phyloP scores from a whole-genome alignment of 2,888 invertebrate genomes.

The Lymantria monacha region DNA sequence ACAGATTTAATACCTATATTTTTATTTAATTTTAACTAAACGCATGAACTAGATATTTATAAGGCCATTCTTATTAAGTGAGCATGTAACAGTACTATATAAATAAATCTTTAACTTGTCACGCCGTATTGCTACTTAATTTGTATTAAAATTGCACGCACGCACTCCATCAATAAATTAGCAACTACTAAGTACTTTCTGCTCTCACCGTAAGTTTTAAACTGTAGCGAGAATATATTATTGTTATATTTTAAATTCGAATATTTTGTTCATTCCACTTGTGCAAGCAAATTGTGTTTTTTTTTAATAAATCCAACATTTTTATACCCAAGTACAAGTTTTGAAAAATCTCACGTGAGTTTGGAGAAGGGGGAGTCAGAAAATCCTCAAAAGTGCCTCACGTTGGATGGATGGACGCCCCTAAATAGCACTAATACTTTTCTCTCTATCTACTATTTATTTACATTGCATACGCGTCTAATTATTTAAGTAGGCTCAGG shows the following conservation, averaged over 20 bases:
- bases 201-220: conserved; percentile 8
- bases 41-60: not conserved
- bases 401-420: too few relatives aligned
- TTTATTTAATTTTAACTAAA: not conserved
- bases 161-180: conserved; percentile 26
- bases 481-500: too few relatives aligned
- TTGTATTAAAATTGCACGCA: conserved; percentile 22
- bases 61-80: conserved; percentile 4
- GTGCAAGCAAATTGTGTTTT: too few relatives aligned
- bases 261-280: not conserved
- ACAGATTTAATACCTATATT: not conserved
- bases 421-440: too few relatives aligned
- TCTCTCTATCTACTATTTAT: too few relatives aligned
- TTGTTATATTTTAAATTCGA: not conserved
- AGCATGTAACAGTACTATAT: conserved; percentile 18
- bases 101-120: conserved; percentile 31
- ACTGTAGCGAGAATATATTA: not conserved
- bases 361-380: too few relatives aligned
- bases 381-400: too few relatives aligned
- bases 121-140: conserved; percentile 6
- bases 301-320: too few relatives aligned
- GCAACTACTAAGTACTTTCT: conserved; percentile 25
- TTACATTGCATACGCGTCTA: too few relatives aligned
- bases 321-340: too few relatives aligned
- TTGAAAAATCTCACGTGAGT: too few relatives aligned